phyloP scores from a whole-genome alignment of 2,113 vertebrate genomes.

The Ginglymostoma cirratum region DNA sequence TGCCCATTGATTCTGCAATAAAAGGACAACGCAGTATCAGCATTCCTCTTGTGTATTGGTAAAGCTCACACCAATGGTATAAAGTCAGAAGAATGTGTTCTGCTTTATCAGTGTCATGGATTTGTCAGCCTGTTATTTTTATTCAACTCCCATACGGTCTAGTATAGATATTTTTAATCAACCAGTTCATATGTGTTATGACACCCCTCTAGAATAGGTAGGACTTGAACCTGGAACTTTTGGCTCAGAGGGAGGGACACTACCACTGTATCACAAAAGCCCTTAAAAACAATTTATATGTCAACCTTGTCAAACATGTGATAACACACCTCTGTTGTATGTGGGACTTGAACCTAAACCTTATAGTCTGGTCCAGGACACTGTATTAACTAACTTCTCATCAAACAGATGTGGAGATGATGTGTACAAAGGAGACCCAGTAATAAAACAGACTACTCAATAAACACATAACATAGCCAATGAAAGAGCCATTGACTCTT shows the following conservation, averaged over 20 bases:
- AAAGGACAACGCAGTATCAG: background rate
- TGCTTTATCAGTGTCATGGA: background rate
- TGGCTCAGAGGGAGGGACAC: no score
- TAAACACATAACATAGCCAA: background rate
- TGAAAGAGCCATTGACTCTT: background rate
- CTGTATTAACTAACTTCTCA: background rate
- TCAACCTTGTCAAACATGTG: no score
- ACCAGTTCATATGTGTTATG: no score
- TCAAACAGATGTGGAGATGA: background rate
- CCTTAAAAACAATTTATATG: no score
- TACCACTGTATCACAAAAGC: no score
- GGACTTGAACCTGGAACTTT: no score
- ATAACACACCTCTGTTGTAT: no score
- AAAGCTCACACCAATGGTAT: background rate
- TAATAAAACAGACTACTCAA: constrained; percentile 9
- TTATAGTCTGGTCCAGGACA: background rate
- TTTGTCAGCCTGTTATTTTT: background rate
- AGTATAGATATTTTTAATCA: background rate
- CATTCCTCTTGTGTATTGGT: background rate
- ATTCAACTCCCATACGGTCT: background rate
- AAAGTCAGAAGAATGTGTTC: background rate
- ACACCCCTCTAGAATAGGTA: no score
- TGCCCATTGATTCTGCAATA: background rate
- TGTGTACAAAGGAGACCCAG: background rate
- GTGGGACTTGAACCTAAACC: no score